A percentile compares a stretch with the other conserved stretches of the same genome.
Evolutionary conservation across 2,797 vertebrate genomes (phyloP).

Genomic region (Momotus momota): DNA sequence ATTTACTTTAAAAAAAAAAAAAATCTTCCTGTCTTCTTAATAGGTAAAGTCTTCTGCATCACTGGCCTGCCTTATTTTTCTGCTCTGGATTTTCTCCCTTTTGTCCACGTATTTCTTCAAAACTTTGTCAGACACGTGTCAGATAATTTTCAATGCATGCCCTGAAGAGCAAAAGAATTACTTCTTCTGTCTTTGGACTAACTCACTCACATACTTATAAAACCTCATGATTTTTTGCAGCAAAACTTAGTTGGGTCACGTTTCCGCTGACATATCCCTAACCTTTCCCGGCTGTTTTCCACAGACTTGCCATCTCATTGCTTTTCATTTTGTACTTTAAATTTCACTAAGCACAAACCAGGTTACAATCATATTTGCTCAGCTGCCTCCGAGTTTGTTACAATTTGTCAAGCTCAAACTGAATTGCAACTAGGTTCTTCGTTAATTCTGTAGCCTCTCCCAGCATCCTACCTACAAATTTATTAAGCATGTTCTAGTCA

Average conservation of each 20-base stretch:
- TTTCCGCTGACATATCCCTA: neutral
- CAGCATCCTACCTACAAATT: neutral
- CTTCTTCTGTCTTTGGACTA: neutral
- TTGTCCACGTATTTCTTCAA: neutral
- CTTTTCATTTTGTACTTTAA: neutral
- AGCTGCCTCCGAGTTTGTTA: neutral
- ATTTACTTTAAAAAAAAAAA: neutral
- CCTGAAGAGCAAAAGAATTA: neutral
- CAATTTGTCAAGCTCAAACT: neutral
- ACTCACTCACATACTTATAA: neutral
- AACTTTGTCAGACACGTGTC: neutral
- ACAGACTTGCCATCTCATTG: neutral
- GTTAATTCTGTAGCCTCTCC: neutral
- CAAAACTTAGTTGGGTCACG: rapidly evolving
- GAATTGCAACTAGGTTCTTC: neutral
- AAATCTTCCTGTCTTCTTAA: neutral
- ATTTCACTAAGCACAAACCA: neutral
- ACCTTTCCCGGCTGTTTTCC: neutral
- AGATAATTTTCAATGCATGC: neutral
- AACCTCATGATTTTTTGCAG: neutral
- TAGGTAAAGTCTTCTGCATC: neutral
- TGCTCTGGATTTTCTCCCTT: neutral
- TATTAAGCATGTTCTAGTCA: neutral
- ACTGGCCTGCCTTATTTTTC: neutral
- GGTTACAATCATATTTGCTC: neutral